Percentiles rank a stretch among this genome's conserved stretches.
Evolutionary conservation across 2,888 invertebrate genomes (phyloP).

Genomic region (Drosophila phalerata): DNA sequence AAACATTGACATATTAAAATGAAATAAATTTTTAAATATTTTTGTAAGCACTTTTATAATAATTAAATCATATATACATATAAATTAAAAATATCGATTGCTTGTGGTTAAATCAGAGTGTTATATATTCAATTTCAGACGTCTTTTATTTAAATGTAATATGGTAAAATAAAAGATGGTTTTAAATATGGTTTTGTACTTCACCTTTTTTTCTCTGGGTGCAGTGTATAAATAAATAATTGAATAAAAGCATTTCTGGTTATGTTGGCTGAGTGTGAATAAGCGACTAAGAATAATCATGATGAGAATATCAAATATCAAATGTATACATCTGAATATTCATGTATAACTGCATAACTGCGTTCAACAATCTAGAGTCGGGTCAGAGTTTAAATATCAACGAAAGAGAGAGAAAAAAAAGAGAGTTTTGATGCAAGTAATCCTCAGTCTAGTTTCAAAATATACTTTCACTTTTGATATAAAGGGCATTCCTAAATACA

Average conservation of each 20-base stretch:
- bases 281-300: constrained; percentile 21
- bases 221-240: neutral
- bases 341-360: constrained; percentile 22
- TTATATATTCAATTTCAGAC: too few relatives aligned
- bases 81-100: too few relatives aligned
- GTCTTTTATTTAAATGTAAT: too few relatives aligned
- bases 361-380: neutral
- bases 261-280: constrained; percentile 19
- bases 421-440: constrained; percentile 2
- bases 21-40: too few relatives aligned
- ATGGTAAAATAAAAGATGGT: too few relatives aligned
- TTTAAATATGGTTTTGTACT: too few relatives aligned
- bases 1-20: too few relatives aligned
- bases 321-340: neutral
- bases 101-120: too few relatives aligned
- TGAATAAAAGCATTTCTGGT: constrained; percentile 17
- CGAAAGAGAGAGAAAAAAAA: neutral
- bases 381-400: constrained; percentile 3
- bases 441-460: neutral
- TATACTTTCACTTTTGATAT: constrained; percentile 20
- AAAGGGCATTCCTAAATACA: constrained; percentile 30
- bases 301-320: constrained; percentile 5
- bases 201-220: too few relatives aligned
- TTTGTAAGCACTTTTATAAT: too few relatives aligned
- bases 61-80: too few relatives aligned